These are phyloP conservation scores for Rhinoraja longicauda DNA, from an alignment of 2,797 vertebrate species.

Conservation along the genomic window DNA sequence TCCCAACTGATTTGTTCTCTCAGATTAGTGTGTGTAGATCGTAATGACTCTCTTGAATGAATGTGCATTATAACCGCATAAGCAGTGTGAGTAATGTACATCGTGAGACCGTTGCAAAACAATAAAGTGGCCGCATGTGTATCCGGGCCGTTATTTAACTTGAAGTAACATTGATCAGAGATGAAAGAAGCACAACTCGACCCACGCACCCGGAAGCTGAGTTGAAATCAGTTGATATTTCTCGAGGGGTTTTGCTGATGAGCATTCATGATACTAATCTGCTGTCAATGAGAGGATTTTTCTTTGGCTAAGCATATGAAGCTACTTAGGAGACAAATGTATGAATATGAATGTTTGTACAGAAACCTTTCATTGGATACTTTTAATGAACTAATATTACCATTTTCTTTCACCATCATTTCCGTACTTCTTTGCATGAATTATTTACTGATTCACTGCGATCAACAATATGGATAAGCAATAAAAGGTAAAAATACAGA, in stretches of 20 bases:
- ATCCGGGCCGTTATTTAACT: not conserved
- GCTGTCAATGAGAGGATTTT: not conserved
- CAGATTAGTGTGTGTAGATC: not conserved
- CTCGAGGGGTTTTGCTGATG: not conserved
- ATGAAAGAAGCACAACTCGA: not conserved
- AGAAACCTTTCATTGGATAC: not conserved
- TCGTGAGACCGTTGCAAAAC: not conserved
- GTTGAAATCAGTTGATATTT: slow-evolving; percentile 5
- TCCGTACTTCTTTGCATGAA: not conserved
- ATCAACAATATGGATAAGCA: not conserved
- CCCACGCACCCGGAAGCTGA: not conserved
- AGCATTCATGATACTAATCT: not conserved
- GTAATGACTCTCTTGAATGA: not conserved
- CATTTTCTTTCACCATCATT: not conserved
- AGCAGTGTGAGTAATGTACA: not conserved
- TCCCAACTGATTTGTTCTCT: not conserved
- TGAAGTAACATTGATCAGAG: not conserved
- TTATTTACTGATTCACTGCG: not conserved
- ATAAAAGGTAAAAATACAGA: not conserved
- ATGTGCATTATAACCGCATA: not conserved
- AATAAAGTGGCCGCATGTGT: not conserved
- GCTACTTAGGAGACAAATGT: not conserved
- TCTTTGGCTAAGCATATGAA: not conserved
- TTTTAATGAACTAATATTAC: not conserved
- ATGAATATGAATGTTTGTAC: not conserved